phyloP scores from a whole-genome alignment of 2,113 vertebrate species.

The Prochilodus magdalenae region DNA sequence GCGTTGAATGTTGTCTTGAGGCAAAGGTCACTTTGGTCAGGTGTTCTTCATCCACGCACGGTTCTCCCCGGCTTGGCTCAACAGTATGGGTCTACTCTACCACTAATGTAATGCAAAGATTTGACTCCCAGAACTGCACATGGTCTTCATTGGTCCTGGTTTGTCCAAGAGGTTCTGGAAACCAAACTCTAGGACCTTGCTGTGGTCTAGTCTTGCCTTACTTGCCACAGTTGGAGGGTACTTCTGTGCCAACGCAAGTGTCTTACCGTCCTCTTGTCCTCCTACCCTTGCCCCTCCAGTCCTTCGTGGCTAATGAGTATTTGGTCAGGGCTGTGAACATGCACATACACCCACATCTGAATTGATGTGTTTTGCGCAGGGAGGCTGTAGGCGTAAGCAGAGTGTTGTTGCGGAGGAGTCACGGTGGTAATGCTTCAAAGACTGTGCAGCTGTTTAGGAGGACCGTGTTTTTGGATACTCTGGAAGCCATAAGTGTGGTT shows the following conservation, averaged over 20 bases:
- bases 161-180: background rate
- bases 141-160: background rate
- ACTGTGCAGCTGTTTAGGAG: conserved; percentile 17
- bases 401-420: background rate
- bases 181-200: background rate
- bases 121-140: background rate
- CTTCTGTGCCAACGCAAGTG: background rate
- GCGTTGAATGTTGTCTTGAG: conserved; percentile 23
- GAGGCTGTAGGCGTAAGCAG: background rate
- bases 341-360: background rate
- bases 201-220: background rate
- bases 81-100: background rate
- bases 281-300: background rate
- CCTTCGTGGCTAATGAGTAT: background rate
- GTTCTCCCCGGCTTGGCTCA: conserved; percentile 29
- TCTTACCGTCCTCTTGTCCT: background rate
- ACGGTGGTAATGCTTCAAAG: conserved; percentile 3
- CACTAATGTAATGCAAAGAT: background rate
- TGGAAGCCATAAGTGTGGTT: conserved; percentile 35
- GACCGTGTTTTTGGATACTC: background rate
- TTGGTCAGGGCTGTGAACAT: background rate
- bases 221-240: background rate
- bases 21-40: conserved; percentile 8
- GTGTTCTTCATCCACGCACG: conserved; percentile 26
- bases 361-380: background rate